These are phyloP conservation scores for Megalopta genalis DNA, from an alignment of 1,140 invertebrate species.

Conservation along the genomic window DNA sequence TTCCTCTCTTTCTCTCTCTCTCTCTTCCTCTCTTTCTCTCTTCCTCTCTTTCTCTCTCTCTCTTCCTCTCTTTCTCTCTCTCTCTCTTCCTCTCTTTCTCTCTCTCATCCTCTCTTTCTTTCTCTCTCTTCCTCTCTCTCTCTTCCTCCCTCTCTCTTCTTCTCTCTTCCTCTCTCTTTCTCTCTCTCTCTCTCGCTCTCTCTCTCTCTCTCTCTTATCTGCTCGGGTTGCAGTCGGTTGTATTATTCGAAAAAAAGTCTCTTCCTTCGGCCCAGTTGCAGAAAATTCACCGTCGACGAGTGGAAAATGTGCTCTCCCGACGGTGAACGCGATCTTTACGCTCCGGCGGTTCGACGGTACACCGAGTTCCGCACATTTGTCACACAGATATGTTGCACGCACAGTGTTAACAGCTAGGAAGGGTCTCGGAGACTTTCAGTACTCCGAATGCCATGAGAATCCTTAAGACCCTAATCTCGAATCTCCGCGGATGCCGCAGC, in stretches of 20 bases:
- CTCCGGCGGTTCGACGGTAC: background rate
- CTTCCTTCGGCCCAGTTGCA: background rate
- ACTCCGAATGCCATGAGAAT: too few relatives aligned
- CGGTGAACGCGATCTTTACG: constrained; percentile 3
- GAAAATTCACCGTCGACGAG: background rate
- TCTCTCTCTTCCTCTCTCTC: too few relatives aligned
- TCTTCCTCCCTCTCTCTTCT: background rate
- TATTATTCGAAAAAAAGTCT: background rate
- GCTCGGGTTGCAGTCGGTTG: too few relatives aligned
- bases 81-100: too few relatives aligned
- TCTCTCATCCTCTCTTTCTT: too few relatives aligned
- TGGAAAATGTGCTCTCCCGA: background rate
- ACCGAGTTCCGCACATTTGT: background rate
- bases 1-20: too few relatives aligned
- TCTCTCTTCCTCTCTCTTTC: too few relatives aligned
- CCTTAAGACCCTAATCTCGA: background rate
- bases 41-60: too few relatives aligned
- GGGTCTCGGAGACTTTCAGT: background rate
- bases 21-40: too few relatives aligned
- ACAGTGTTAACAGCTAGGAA: background rate
- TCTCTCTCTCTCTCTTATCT: too few relatives aligned
- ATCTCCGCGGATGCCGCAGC: background rate
- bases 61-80: too few relatives aligned
- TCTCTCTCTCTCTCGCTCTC: background rate
- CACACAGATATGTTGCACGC: background rate